A percentile compares a stretch with the other conserved stretches of the same genome.
phyloP scores from a whole-genome alignment of 2,888 invertebrate genomes.

The Invenusta paracnida region DNA sequence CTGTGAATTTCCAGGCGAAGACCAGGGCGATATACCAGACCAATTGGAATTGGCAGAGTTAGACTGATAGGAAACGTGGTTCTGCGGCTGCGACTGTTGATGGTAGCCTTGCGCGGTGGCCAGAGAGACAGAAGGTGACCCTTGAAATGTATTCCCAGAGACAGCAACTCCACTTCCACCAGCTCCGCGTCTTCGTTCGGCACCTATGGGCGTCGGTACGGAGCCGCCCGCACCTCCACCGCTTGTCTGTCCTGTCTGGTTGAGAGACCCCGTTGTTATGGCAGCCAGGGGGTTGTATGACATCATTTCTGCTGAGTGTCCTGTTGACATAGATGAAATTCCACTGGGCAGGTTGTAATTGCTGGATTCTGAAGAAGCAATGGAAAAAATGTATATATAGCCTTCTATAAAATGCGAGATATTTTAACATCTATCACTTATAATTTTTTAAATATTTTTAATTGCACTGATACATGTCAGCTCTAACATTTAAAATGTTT shows the following conservation, averaged over 20 bases:
- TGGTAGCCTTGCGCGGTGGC: not conserved
- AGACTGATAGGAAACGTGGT: not conserved
- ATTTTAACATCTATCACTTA: too few species aligned
- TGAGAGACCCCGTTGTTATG: not conserved
- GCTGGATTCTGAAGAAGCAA: not conserved
- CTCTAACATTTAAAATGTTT: too few species aligned
- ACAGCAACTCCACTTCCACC: too few species aligned
- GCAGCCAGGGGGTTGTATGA: not conserved
- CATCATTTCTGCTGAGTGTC: not conserved
- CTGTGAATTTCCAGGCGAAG: not conserved
- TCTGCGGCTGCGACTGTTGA: not conserved
- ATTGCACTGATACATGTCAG: too few species aligned
- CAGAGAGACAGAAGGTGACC: not conserved
- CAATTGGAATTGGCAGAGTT: not conserved
- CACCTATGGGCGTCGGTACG: not conserved
- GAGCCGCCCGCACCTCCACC: not conserved
- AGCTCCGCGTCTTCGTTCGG: not conserved
- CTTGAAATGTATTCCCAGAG: not conserved
- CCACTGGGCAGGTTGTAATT: not conserved
- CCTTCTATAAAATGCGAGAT: too few species aligned
- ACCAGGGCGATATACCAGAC: not conserved
- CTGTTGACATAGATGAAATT: not conserved
- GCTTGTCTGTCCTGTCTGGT: not conserved
- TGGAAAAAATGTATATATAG: too few species aligned
- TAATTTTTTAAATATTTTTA: too few species aligned